Evolutionary conservation across 2,797 vertebrate genomes (phyloP).

Genomic region (Heterohyrax brucei): DNA sequence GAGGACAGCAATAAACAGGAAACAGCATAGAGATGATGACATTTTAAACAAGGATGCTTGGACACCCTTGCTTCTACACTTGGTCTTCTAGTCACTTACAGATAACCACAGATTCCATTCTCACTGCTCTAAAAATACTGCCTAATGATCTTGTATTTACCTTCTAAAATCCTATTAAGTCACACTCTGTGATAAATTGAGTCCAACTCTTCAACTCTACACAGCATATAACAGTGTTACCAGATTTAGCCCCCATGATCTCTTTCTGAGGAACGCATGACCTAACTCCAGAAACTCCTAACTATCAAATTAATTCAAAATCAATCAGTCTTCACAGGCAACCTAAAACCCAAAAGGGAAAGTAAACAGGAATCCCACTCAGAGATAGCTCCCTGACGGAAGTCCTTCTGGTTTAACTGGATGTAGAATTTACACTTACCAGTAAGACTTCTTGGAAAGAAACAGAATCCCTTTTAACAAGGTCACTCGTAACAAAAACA

Average conservation of each 20-base stretch:
- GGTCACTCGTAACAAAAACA: not conserved
- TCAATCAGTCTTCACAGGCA: not conserved
- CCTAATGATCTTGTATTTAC: not conserved
- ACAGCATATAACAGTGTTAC: not conserved
- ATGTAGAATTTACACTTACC: not conserved
- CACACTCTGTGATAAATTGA: not conserved
- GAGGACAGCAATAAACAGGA: slow-evolving; percentile 42
- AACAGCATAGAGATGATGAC: not conserved
- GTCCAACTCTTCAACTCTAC: not conserved
- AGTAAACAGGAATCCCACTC: not conserved
- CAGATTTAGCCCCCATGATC: not conserved
- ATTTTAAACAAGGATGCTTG: not conserved
- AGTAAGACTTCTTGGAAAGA: not conserved
- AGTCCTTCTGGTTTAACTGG: not conserved
- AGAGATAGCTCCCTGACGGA: not conserved
- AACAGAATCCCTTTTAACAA: not conserved
- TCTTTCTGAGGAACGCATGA: not conserved
- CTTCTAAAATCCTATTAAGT: not conserved
- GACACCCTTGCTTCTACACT: not conserved
- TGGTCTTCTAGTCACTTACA: not conserved
- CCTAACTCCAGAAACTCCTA: slow-evolving; percentile 1
- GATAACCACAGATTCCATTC: not conserved
- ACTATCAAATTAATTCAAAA: not conserved
- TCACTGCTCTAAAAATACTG: not conserved
- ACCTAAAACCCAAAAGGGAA: not conserved